A percentile compares a stretch with the other conserved stretches of the same genome.
These are phyloP conservation scores for Epinotia brunnichana DNA, from an alignment of 2,888 invertebrate genomes.

Conservation along the genomic window DNA sequence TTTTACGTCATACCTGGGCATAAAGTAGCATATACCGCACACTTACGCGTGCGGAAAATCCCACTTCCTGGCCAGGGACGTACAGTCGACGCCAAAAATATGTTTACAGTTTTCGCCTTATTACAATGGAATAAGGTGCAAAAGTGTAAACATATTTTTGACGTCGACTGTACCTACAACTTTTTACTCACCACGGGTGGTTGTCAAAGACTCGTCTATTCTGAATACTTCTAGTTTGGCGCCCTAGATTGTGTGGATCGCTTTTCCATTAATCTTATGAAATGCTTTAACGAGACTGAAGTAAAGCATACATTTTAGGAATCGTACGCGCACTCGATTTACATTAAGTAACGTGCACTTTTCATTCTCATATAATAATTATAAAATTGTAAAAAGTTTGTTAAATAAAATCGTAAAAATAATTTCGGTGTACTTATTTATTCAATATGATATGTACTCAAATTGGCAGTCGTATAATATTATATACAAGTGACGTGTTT, in stretches of 20 bases:
- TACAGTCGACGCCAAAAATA: no score
- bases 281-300: constrained; percentile 66
- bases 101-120: no score
- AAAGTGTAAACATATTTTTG: no score
- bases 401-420: constrained; percentile 74
- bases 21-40: no score
- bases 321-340: constrained; percentile 60
- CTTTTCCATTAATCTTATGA: constrained; percentile 48
- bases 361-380: constrained; percentile 61
- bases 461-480: constrained; percentile 61
- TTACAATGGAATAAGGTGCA: no score
- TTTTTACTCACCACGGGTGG: no score
- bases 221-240: neutral
- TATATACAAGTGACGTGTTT: neutral
- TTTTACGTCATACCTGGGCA: no score
- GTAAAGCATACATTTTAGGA: constrained; percentile 52
- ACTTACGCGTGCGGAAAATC: no score
- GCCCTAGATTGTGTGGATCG: constrained; percentile 38
- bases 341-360: constrained; percentile 68
- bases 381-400: constrained; percentile 66
- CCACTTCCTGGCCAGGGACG: no score
- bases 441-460: constrained; percentile 55
- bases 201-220: neutral
- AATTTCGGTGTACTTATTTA: constrained; percentile 65
- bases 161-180: no score